Conservation (phyloP, 2,797 vertebrate genomes). For the Pseudochromis fuscus region DNA sequence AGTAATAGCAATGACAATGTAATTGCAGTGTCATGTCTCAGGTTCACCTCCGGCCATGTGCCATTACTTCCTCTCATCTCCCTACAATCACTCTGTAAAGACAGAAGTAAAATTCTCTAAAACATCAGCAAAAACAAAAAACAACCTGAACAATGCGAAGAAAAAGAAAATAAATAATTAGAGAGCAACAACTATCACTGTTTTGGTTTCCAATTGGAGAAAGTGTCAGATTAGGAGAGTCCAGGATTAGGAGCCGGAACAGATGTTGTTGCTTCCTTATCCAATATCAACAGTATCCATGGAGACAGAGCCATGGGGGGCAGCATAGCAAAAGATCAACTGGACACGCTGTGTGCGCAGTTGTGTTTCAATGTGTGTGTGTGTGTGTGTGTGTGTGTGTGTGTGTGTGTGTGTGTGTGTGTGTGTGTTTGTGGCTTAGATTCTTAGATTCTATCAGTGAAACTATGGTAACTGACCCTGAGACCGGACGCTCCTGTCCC, state of each 20-base stretch:
- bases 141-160: not conserved
- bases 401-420: conserved; percentile 13
- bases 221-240: conserved; percentile 19
- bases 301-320: conserved; percentile 65
- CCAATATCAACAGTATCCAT: conserved; percentile 73
- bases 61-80: not conserved
- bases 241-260: conserved; percentile 65
- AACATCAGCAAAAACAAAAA: not conserved
- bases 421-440: conserved; percentile 13
- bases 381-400: conserved; percentile 6
- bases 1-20: not conserved
- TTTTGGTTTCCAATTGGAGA: conserved; percentile 16
- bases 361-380: conserved; percentile 31
- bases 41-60: not conserved
- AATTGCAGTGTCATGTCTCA: not conserved
- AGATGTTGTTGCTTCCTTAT: conserved; percentile 53
- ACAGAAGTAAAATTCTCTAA: no score
- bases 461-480: conserved; percentile 63
- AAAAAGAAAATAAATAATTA: not conserved
- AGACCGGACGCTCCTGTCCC: conserved; percentile 19
- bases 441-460: conserved; percentile 66
- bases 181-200: not conserved
- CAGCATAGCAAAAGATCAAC: conserved; percentile 63
- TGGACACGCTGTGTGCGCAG: conserved; percentile 29
- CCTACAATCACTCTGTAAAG: not conserved